These are phyloP conservation scores for Diorhabda sublineata DNA, from an alignment of 1,140 invertebrate genomes.

Conservation along the genomic window DNA sequence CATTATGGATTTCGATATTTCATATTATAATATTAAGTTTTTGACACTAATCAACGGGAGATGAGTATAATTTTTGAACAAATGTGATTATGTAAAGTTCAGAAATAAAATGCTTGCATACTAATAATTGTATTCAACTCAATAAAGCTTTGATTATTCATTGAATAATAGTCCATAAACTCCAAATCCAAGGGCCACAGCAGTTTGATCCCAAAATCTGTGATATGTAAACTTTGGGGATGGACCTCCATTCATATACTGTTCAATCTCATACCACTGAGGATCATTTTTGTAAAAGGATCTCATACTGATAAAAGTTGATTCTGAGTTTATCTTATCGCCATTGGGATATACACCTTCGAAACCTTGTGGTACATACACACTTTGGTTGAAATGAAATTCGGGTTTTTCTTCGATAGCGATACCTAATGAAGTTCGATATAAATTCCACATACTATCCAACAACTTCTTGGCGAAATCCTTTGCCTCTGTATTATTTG, in stretches of 20 bases:
- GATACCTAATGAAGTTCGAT: conserved; percentile 19
- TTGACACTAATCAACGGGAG: too few species aligned
- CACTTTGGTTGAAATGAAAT: conserved; percentile 22
- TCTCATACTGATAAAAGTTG: conserved; percentile 24
- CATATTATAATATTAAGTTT: too few species aligned
- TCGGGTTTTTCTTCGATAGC: conserved; percentile 21
- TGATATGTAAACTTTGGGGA: conserved; percentile 25
- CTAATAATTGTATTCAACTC: too few species aligned
- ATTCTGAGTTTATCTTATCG: conserved; percentile 23
- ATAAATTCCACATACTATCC: conserved; percentile 22
- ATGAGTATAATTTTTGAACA: too few species aligned
- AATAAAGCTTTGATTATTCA: conserved; percentile 16
- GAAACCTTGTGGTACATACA: conserved; percentile 27
- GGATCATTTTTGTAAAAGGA: conserved; percentile 27
- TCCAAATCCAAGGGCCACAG: conserved; percentile 26
- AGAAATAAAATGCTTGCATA: too few species aligned
- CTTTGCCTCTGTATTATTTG: conserved; percentile 20
- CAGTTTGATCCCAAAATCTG: conserved; percentile 28
- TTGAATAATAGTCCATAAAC: conserved; percentile 26
- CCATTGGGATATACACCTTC: conserved; percentile 24
- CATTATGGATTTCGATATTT: too few species aligned
- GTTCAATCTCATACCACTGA: conserved; percentile 23
- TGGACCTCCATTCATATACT: conserved; percentile 20
- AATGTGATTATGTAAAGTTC: too few species aligned
- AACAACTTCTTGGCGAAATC: conserved; percentile 17